A percentile compares a stretch with the other conserved stretches of the same genome.
These are phyloP conservation scores for Ceratina japonica DNA, from an alignment of 1,140 invertebrate genomes.

Conservation along the genomic window DNA sequence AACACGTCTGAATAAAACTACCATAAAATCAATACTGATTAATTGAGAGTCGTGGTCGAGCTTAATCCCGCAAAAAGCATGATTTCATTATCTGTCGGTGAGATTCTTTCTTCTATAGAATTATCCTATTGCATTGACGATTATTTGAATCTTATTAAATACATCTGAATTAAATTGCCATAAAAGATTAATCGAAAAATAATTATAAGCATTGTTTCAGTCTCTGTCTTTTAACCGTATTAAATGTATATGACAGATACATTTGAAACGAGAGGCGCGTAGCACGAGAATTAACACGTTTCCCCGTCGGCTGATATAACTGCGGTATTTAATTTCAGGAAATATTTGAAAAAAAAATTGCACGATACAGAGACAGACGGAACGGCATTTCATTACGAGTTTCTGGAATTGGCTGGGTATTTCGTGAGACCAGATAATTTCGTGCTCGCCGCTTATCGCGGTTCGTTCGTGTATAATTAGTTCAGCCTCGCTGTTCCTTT, in stretches of 20 bases:
- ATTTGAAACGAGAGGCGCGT: neutral
- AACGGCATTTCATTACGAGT: slow-evolving; percentile 14
- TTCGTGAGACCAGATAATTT: slow-evolving; percentile 30
- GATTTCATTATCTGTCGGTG: no score
- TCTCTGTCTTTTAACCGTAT: no score
- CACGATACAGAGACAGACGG: neutral
- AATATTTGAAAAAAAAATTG: neutral
- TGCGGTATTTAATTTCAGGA: neutral
- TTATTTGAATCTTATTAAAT: no score
- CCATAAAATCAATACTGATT: no score
- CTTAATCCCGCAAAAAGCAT: no score
- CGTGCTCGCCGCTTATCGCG: slow-evolving; percentile 20
- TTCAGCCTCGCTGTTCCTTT: neutral
- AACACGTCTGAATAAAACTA: neutral
- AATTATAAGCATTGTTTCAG: no score
- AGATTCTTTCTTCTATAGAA: no score
- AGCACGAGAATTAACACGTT: neutral
- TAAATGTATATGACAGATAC: no score
- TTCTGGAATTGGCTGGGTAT: slow-evolving; percentile 8
- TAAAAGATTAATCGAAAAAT: no score
- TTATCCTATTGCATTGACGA: no score
- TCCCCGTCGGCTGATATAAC: neutral
- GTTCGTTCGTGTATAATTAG: slow-evolving; percentile 11
- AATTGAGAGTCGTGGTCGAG: no score
- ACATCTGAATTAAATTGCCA: no score